Evolutionary conservation across 2,888 invertebrate species (phyloP).

Genomic region (Pterostichus niger): DNA sequence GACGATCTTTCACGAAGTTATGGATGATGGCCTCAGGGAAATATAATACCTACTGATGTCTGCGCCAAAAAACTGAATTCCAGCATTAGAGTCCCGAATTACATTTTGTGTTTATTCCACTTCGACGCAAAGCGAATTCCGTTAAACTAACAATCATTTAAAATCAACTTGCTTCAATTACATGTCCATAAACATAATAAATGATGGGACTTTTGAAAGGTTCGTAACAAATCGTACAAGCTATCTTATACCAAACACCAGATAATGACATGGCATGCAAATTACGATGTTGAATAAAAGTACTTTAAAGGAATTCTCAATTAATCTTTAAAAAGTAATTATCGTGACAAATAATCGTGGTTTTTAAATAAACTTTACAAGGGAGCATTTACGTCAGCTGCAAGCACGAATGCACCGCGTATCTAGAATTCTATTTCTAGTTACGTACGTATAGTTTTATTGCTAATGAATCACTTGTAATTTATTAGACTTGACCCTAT

Average conservation of each 20-base stretch:
- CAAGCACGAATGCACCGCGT: slow-evolving; percentile 23
- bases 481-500: slow-evolving; percentile 49
- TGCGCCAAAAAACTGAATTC: slow-evolving; percentile 46
- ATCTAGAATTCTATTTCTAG: slow-evolving; percentile 25
- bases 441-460: slow-evolving; percentile 34
- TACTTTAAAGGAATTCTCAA: slow-evolving; percentile 13
- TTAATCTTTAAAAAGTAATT: slow-evolving; percentile 45
- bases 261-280: slow-evolving; percentile 46
- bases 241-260: slow-evolving; percentile 30
- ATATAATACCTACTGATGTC: slow-evolving; percentile 55
- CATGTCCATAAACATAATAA: slow-evolving; percentile 32
- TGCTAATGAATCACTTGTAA: slow-evolving; percentile 49
- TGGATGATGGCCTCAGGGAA: slow-evolving; percentile 52
- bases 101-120: slow-evolving; percentile 34
- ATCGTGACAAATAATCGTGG: slow-evolving; percentile 48
- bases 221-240: slow-evolving; percentile 36
- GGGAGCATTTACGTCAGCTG: neutral
- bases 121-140: slow-evolving; percentile 1
- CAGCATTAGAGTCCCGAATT: slow-evolving; percentile 13
- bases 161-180: slow-evolving; percentile 44
- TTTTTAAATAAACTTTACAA: slow-evolving; percentile 23
- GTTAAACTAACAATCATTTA: slow-evolving; percentile 30
- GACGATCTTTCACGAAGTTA: slow-evolving; percentile 57
- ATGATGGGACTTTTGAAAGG: slow-evolving; percentile 39
- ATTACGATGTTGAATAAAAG: slow-evolving; percentile 25